phyloP scores from a whole-genome alignment of 2,888 invertebrate species.

The Teleogryllus oceanicus region DNA sequence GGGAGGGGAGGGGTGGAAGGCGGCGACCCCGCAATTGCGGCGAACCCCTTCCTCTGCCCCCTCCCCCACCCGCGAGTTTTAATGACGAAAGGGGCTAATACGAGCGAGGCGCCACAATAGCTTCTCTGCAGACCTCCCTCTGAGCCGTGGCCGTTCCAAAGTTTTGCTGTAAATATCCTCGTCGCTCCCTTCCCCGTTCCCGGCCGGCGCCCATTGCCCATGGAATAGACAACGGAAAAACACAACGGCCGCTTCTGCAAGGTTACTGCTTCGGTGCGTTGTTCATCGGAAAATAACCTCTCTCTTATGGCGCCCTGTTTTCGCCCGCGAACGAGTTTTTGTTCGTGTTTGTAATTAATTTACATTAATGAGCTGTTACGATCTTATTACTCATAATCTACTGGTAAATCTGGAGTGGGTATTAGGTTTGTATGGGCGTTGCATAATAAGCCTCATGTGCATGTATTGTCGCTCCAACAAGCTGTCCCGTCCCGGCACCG shows the following conservation, averaged over 20 bases:
- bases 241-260: not conserved
- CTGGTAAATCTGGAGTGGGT: too few species aligned
- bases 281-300: not conserved
- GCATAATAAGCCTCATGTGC: too few species aligned
- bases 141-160: not conserved
- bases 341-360: not conserved
- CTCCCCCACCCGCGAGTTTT: not conserved
- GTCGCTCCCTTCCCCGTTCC: not conserved
- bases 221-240: not conserved
- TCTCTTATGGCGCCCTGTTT: not conserved
- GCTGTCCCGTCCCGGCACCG: too few species aligned
- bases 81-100: not conserved
- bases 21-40: too few species aligned
- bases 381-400: too few species aligned
- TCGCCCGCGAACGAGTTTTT: not conserved
- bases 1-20: too few species aligned
- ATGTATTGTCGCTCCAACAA: too few species aligned
- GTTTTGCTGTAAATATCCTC: slow-evolving; percentile 9
- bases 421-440: too few species aligned
- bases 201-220: not conserved
- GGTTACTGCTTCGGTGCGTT: not conserved
- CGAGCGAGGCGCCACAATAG: not conserved
- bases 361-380: not conserved
- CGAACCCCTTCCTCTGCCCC: not conserved
- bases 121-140: not conserved